These are phyloP conservation scores for Malaclemys terrapin DNA, from an alignment of 2,113 vertebrate species.

Conservation along the genomic window DNA sequence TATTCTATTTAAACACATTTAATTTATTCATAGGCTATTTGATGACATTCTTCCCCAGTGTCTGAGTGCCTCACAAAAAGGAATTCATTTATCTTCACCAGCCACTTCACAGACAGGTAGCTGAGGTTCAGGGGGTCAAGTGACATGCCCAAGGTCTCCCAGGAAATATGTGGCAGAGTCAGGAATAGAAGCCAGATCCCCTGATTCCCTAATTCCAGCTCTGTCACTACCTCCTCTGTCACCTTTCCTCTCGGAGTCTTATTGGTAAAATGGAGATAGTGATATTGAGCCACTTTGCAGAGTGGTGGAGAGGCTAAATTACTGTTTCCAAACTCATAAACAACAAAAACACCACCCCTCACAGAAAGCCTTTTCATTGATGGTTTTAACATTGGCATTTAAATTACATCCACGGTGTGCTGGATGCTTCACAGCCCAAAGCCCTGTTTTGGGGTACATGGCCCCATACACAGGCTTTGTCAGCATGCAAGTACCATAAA, in stretches of 20 bases:
- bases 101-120: background rate
- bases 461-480: background rate
- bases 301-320: background rate
- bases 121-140: background rate
- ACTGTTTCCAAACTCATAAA: background rate
- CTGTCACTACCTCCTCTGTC: background rate
- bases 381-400: background rate
- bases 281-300: background rate
- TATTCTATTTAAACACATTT: background rate
- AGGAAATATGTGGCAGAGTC: background rate
- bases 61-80: background rate
- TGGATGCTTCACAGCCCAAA: background rate
- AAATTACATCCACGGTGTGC: background rate
- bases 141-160: background rate
- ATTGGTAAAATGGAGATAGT: background rate
- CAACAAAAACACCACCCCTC: background rate
- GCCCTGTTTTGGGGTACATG: background rate
- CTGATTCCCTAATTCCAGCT: background rate
- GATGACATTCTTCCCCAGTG: background rate
- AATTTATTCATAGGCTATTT: background rate
- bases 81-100: rapidly evolving
- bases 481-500: background rate
- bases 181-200: rapidly evolving
- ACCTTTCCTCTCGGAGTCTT: background rate
- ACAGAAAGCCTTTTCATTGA: background rate